Evolutionary conservation across 2,113 vertebrate genomes (phyloP).

Genomic region (Clarias batrachus): DNA sequence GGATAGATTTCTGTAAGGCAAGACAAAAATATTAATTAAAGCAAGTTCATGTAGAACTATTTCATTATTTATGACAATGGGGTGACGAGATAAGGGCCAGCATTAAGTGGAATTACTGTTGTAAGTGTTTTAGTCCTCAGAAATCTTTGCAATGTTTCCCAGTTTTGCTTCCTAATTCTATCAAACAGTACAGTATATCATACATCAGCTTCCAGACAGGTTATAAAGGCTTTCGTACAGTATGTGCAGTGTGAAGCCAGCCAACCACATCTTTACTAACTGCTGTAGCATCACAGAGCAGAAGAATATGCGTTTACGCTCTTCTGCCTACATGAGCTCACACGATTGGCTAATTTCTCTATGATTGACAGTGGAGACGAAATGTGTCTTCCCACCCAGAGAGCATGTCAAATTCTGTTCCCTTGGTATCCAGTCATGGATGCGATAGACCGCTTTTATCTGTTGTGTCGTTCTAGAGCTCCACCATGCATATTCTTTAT

Average conservation of each 20-base stretch:
- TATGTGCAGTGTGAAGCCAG: not conserved
- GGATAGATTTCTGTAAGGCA: slow-evolving; percentile 86
- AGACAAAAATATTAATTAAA: slow-evolving; percentile 51
- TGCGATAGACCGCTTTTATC: not conserved
- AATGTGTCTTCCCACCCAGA: not conserved
- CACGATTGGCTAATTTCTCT: not conserved
- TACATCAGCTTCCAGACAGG: not conserved
- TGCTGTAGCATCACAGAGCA: not conserved
- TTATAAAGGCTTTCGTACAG: not conserved
- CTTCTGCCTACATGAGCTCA: not conserved
- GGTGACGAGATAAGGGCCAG: not conserved
- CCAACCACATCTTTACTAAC: not conserved
- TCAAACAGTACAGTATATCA: not conserved
- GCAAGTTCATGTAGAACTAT: not conserved
- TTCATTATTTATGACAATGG: not conserved
- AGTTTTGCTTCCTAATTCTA: not conserved
- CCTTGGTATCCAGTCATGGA: not conserved
- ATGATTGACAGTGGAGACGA: not conserved
- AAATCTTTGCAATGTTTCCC: not conserved
- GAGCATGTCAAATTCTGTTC: not conserved
- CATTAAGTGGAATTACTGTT: not conserved
- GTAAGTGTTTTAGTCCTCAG: not conserved
- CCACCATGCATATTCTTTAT: not conserved
- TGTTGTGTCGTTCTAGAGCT: not conserved
- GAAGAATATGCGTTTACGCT: not conserved